Percentiles rank a stretch among this genome's conserved stretches.
Conservation (phyloP, 1,140 invertebrate species). For the Drosophila burlai region DNA sequence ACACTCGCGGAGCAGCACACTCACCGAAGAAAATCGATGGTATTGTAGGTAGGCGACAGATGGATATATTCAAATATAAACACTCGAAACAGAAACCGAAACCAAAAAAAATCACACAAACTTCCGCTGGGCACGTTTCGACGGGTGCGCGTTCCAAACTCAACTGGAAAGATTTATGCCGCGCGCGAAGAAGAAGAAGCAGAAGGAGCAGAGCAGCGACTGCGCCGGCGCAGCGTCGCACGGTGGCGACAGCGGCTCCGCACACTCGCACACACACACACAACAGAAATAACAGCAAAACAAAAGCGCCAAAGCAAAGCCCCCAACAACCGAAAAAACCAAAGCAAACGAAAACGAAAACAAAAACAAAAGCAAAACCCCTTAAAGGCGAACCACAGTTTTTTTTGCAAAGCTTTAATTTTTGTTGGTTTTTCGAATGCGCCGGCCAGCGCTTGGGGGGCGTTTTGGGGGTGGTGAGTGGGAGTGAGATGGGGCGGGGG, state of each 20-base stretch:
- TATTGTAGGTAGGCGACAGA: not conserved
- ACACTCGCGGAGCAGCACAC: slow-evolving; percentile 2
- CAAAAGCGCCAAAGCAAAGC: slow-evolving; percentile 25
- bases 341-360: slow-evolving; percentile 33
- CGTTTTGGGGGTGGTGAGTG: slow-evolving; percentile 19
- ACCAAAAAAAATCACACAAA: slow-evolving; percentile 28
- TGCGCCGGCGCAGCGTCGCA: slow-evolving; percentile 34
- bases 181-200: slow-evolving; percentile 76
- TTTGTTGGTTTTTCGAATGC: slow-evolving; percentile 22
- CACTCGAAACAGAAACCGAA: slow-evolving; percentile 9
- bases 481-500: slow-evolving; percentile 12
- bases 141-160: slow-evolving; percentile 84
- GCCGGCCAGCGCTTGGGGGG: not conserved
- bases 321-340: slow-evolving; percentile 1
- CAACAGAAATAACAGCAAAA: slow-evolving; percentile 11
- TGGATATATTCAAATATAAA: slow-evolving; percentile 15
- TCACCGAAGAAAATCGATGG: slow-evolving; percentile 28
- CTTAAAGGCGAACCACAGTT: slow-evolving; percentile 49
- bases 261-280: slow-evolving; percentile 18
- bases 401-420: slow-evolving; percentile 71
- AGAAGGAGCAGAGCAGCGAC: slow-evolving; percentile 31
- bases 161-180: slow-evolving; percentile 84
- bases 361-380: slow-evolving; percentile 3
- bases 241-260: slow-evolving; percentile 21
- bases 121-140: slow-evolving; percentile 78